Evolutionary conservation across 2,888 invertebrate genomes (phyloP).

Genomic region (Amphipyra berbera): DNA sequence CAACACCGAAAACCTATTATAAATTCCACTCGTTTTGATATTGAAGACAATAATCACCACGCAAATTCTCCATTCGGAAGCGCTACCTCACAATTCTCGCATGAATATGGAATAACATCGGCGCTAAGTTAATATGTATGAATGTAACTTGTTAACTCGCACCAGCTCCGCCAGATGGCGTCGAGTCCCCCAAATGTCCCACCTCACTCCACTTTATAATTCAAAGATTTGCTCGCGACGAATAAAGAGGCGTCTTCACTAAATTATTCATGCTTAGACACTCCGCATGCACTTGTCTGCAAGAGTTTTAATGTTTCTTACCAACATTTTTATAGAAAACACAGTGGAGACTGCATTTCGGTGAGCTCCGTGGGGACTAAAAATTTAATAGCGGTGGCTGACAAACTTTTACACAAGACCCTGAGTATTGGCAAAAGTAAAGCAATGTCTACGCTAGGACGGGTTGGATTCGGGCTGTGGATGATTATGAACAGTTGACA

Average conservation of each 20-base stretch:
- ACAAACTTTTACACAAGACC: constrained; percentile 5
- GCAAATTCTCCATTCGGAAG: constrained; percentile 58
- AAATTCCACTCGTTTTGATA: constrained; percentile 33
- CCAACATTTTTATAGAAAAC: constrained; percentile 32
- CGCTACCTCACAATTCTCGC: constrained; percentile 63
- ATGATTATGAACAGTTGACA: no score
- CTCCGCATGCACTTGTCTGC: constrained; percentile 52
- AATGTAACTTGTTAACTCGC: constrained; percentile 83
- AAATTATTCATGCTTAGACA: constrained; percentile 80
- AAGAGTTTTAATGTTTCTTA: constrained; percentile 48
- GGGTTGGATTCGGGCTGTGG: no score
- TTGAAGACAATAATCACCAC: constrained; percentile 49
- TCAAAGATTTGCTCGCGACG: constrained; percentile 84
- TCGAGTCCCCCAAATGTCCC: constrained; percentile 71
- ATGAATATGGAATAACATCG: constrained; percentile 81
- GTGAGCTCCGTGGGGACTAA: constrained; percentile 6
- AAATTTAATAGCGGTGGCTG: constrained; percentile 1
- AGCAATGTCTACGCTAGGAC: no score
- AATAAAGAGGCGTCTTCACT: constrained; percentile 79
- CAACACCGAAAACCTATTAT: constrained; percentile 5
- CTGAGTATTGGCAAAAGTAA: no score
- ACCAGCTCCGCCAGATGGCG: constrained; percentile 73
- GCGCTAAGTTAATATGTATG: constrained; percentile 86
- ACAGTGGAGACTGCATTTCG: constrained; percentile 11
- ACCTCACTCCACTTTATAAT: constrained; percentile 83